A percentile compares a stretch with the other conserved stretches of the same genome.
Conservation (phyloP, 1,140 invertebrate species). For the Diachasma alloeum region DNA sequence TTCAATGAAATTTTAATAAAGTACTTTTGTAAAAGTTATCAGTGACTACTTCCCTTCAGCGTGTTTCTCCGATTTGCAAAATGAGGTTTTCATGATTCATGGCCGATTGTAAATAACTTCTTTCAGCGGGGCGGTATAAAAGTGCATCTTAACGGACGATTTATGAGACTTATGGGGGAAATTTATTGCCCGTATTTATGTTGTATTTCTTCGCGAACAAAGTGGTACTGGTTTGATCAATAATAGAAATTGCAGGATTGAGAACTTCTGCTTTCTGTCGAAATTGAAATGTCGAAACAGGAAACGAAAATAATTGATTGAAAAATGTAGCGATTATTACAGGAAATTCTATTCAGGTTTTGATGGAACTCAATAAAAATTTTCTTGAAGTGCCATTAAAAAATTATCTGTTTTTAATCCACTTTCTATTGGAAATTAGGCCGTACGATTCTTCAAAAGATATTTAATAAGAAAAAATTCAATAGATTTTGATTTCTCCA, state of each 20-base stretch:
- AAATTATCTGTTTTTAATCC: no score
- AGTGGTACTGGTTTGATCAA: not conserved
- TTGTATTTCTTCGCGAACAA: not conserved
- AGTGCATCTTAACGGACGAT: not conserved
- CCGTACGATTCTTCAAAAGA: no score
- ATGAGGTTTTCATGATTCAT: not conserved
- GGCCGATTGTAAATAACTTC: not conserved
- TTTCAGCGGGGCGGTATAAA: not conserved
- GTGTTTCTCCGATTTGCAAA: not conserved
- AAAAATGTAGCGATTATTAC: no score
- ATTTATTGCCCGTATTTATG: not conserved
- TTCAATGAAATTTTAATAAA: not conserved
- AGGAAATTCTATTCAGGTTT: no score
- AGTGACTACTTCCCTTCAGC: not conserved
- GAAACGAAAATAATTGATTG: no score
- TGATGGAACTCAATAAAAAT: no score
- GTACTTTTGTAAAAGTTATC: constrained; percentile 3
- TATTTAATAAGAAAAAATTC: no score
- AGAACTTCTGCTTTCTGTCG: not conserved
- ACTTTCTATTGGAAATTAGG: no score
- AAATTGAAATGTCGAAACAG: not conserved
- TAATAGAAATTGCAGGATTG: not conserved
- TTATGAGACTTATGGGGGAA: not conserved
- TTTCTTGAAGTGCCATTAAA: no score
- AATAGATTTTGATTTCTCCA: no score